Conservation (phyloP, 2,113 vertebrate genomes). For the Rhodinocichla rosea region DNA sequence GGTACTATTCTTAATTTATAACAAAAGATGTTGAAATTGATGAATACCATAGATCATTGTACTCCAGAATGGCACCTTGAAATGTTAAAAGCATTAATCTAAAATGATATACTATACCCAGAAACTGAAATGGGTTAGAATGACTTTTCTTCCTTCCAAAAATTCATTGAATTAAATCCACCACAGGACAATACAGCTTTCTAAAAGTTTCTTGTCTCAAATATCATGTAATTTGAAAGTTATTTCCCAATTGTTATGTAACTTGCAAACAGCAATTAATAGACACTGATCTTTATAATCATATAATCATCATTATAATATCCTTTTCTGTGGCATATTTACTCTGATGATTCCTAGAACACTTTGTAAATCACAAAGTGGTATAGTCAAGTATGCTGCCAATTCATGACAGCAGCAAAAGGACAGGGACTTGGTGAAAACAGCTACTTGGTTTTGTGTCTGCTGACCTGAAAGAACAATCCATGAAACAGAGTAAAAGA, state of each 20-base stretch:
- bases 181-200: slow-evolving; percentile 35
- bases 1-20: slow-evolving; percentile 63
- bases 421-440: background rate
- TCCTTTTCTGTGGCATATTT: background rate
- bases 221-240: slow-evolving; percentile 59
- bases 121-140: slow-evolving; percentile 52
- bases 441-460: background rate
- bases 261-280: slow-evolving; percentile 52
- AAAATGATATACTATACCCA: slow-evolving; percentile 54
- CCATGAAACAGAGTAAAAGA: background rate
- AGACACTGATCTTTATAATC: slow-evolving; percentile 2
- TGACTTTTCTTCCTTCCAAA: slow-evolving; percentile 28
- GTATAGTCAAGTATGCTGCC: background rate
- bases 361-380: background rate
- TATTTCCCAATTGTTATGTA: slow-evolving; percentile 51
- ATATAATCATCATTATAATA: background rate
- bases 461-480: background rate
- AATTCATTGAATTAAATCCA: slow-evolving; percentile 27
- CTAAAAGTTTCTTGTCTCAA: slow-evolving; percentile 60
- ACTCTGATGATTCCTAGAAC: background rate
- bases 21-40: slow-evolving; percentile 64
- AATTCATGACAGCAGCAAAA: background rate
- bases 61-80: slow-evolving; percentile 67
- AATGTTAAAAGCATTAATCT: slow-evolving; percentile 72
- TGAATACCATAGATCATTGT: slow-evolving; percentile 61